A percentile compares a stretch with the other conserved stretches of the same genome.
These are phyloP conservation scores for Anorthoa munda DNA, from an alignment of 2,888 invertebrate species.

Conservation along the genomic window DNA sequence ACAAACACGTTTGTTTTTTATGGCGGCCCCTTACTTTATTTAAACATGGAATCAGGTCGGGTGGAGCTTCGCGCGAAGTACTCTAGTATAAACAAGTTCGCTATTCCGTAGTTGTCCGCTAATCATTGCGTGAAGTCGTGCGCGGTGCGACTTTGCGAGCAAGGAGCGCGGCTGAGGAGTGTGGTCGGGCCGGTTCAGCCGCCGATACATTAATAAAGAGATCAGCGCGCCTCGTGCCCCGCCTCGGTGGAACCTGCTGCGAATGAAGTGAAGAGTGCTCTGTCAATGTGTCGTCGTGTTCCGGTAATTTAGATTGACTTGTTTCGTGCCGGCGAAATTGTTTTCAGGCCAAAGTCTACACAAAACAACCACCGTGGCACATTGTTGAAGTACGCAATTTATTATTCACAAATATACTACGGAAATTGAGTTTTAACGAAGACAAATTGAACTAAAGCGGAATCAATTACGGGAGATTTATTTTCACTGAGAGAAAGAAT, in stretches of 20 bases:
- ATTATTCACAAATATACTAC: conserved; percentile 90
- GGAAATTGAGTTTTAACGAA: conserved; percentile 90
- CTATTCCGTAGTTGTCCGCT: conserved; percentile 55
- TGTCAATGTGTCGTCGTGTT: conserved; percentile 67
- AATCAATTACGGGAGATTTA: conserved; percentile 90
- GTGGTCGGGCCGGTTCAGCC: conserved; percentile 34
- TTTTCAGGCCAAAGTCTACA: conserved; percentile 75
- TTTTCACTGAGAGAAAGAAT: conserved; percentile 88
- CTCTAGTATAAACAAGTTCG: conserved; percentile 48
- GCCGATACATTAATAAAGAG: conserved; percentile 70
- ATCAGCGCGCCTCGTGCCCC: conserved; percentile 49
- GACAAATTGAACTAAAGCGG: conserved; percentile 90
- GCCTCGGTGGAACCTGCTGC: conserved; percentile 54
- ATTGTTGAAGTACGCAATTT: conserved; percentile 86
- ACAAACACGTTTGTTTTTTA: conserved; percentile 57
- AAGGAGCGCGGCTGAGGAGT: conserved; percentile 18
- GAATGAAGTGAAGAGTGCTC: conserved; percentile 66
- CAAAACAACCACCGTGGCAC: conserved; percentile 81
- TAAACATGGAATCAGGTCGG: conserved; percentile 54
- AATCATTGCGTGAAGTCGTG: conserved; percentile 54
- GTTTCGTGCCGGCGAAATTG: conserved; percentile 80
- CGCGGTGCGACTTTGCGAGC: conserved; percentile 10
- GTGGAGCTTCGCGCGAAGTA: conserved; percentile 2
- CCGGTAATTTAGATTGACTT: conserved; percentile 86
- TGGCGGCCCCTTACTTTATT: conserved; percentile 50